These are phyloP conservation scores for Zaprionus camerounensis DNA, from an alignment of 1,140 invertebrate species.

Conservation along the genomic window DNA sequence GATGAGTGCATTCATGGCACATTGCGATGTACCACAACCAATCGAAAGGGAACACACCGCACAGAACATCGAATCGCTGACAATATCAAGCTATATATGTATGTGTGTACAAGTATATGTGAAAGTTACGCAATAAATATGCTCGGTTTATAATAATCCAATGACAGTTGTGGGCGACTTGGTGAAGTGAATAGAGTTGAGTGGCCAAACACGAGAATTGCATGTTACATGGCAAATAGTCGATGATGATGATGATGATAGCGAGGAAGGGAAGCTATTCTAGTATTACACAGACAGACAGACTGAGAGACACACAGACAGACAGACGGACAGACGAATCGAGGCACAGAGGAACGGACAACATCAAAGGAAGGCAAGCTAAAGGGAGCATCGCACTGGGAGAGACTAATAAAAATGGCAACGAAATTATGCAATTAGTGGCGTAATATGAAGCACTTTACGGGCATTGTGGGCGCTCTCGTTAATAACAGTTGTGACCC, in stretches of 20 bases:
- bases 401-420: conserved; percentile 75
- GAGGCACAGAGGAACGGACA: conserved; percentile 20
- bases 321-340: background rate
- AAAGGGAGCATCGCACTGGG: conserved; percentile 44
- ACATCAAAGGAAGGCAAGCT: conserved; percentile 54
- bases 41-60: conserved; percentile 14
- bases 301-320: background rate
- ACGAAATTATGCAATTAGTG: conserved; percentile 81
- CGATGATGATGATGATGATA: conserved; percentile 19
- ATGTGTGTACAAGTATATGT: conserved; percentile 30
- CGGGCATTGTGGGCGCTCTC: conserved; percentile 74
- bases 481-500: conserved; percentile 60
- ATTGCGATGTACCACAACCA: background rate
- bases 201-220: conserved; percentile 2
- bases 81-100: conserved; percentile 33
- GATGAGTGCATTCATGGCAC: background rate
- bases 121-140: conserved; percentile 78
- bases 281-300: background rate
- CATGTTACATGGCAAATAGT: conserved; percentile 25
- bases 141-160: conserved; percentile 79
- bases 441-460: conserved; percentile 80
- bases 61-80: conserved; percentile 38
- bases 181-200: background rate
- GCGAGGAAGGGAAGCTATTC: conserved; percentile 1
- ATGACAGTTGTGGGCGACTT: conserved; percentile 67